phyloP scores from a whole-genome alignment of 2,888 invertebrate species.

The Tetheella fluctuosa region DNA sequence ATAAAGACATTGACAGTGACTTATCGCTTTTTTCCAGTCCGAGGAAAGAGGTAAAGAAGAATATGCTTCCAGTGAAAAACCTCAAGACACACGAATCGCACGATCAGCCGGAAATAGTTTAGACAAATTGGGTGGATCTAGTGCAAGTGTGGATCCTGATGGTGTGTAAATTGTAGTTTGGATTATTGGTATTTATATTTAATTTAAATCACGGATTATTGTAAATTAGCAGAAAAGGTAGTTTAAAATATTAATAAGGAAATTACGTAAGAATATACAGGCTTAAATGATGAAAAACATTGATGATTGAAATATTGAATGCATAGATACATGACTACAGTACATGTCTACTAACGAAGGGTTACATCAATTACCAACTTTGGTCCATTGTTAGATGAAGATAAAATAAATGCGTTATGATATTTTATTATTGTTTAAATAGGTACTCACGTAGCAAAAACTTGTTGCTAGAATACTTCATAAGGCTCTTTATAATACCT shows the following conservation, averaged over 20 bases:
- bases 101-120: slow-evolving; percentile 90
- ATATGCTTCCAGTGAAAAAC: slow-evolving; percentile 80
- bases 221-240: too few relatives aligned
- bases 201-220: too few relatives aligned
- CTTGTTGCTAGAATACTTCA: not conserved
- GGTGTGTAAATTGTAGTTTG: slow-evolving; percentile 52
- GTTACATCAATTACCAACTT: too few relatives aligned
- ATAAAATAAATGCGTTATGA: too few relatives aligned
- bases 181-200: not conserved
- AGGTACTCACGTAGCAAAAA: not conserved
- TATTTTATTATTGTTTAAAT: not conserved
- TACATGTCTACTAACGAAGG: too few relatives aligned
- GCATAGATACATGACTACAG: too few relatives aligned
- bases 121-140: slow-evolving; percentile 87
- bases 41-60: slow-evolving; percentile 90
- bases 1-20: not conserved
- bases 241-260: too few relatives aligned
- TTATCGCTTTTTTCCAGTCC: slow-evolving; percentile 69
- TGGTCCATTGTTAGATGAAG: too few relatives aligned
- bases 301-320: too few relatives aligned
- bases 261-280: too few relatives aligned
- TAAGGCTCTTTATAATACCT: not conserved
- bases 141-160: slow-evolving; percentile 86
- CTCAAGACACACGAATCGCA: slow-evolving; percentile 81
- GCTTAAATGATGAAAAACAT: too few relatives aligned